Percentiles rank a stretch among this genome's conserved stretches.
phyloP scores from a whole-genome alignment of 2,113 vertebrate genomes.

The Paracanthobrama guichenoti region DNA sequence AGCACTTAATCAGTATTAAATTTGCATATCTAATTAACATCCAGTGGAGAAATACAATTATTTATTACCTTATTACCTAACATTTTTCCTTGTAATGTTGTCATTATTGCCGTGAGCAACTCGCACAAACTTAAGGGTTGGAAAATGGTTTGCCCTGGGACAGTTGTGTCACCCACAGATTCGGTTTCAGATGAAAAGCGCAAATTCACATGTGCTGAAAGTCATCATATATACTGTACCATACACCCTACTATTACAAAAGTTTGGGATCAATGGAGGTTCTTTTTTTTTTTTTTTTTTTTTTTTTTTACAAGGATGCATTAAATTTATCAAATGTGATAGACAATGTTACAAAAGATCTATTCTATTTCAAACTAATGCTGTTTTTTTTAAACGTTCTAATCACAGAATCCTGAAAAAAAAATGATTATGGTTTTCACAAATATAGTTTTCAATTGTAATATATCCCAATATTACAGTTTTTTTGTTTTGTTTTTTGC shows the following conservation, averaged over 20 bases:
- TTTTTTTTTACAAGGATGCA: not conserved
- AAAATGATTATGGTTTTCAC: not conserved
- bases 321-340: not conserved
- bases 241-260: not conserved
- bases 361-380: not conserved
- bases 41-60: not conserved
- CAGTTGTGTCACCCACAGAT: not conserved
- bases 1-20: not conserved
- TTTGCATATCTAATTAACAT: not conserved
- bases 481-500: not conserved
- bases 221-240: not conserved
- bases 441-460: not conserved
- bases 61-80: not conserved
- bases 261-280: not conserved
- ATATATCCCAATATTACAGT: not conserved
- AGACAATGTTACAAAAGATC: not conserved
- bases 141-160: slow-evolving; percentile 6
- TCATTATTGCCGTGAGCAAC: not conserved
- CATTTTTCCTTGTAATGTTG: not conserved
- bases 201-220: not conserved
- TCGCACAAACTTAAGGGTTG: not conserved
- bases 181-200: not conserved
- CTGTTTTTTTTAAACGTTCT: not conserved
- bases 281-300: not conserved
- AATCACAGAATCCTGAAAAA: not conserved